phyloP scores from a whole-genome alignment of 2,888 invertebrate genomes.

The Brenthis daphne region DNA sequence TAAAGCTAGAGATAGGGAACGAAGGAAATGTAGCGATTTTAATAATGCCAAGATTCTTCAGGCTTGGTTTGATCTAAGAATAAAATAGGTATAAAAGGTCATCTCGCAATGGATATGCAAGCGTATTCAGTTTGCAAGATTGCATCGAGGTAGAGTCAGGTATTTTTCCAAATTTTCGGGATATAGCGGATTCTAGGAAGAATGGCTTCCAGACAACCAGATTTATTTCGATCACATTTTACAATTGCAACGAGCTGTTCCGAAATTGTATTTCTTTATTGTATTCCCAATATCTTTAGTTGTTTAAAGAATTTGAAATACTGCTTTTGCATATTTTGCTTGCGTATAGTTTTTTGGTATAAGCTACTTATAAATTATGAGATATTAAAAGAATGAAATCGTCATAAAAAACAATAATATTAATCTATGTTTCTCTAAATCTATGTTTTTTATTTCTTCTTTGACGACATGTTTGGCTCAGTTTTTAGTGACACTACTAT shows the following conservation, averaged over 20 bases:
- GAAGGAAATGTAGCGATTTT: conserved; percentile 14
- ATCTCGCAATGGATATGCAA: conserved; percentile 30
- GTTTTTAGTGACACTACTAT: no score
- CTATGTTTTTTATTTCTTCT: no score
- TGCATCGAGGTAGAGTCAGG: conserved; percentile 35
- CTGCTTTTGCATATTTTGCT: no score
- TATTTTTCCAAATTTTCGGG: conserved; percentile 37
- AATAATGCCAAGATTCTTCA: conserved; percentile 21
- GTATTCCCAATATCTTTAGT: conserved; percentile 11
- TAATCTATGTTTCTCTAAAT: no score
- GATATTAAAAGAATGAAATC: no score
- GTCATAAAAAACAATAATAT: no score
- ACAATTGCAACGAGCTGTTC: conserved; percentile 33
- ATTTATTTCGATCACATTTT: conserved; percentile 41
- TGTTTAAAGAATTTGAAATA: no score
- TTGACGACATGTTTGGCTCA: no score
- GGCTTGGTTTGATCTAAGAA: conserved; percentile 27
- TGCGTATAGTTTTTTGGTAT: no score
- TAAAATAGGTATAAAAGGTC: conserved; percentile 22
- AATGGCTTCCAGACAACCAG: conserved; percentile 38
- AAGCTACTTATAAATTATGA: no score
- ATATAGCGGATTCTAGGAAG: conserved; percentile 35
- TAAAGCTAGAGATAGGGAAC: conserved; percentile 3
- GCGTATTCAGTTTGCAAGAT: conserved; percentile 32
- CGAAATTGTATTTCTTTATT: conserved; percentile 37